Evolutionary conservation across 2,113 vertebrate genomes (phyloP).

Genomic region (Ailuropoda melanoleuca): DNA sequence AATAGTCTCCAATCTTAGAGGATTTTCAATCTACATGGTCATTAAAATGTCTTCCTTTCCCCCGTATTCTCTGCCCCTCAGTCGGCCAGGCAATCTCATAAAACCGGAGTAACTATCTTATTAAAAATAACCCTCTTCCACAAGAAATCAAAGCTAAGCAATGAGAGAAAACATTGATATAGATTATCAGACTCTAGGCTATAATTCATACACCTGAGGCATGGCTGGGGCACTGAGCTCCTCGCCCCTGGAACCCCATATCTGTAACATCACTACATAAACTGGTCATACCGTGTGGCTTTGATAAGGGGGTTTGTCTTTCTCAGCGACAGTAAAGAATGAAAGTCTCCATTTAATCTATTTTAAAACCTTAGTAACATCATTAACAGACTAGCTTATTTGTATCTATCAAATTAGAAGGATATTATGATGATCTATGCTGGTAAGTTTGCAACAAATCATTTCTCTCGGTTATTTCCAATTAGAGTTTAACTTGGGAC

Average conservation of each 20-base stretch:
- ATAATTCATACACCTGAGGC: not conserved
- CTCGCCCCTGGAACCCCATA: not conserved
- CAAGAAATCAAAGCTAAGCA: not conserved
- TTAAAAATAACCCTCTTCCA: not conserved
- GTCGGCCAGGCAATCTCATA: not conserved
- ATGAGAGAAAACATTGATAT: not conserved
- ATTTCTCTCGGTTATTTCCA: not conserved
- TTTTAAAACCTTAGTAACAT: not conserved
- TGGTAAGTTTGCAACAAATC: not conserved
- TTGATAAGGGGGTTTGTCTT: not conserved
- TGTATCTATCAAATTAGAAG: not conserved
- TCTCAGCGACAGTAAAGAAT: not conserved
- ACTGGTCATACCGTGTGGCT: not conserved
- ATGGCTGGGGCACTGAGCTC: not conserved
- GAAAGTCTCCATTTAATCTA: not conserved
- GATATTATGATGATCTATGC: not conserved
- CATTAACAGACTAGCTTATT: not conserved
- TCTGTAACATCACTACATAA: not conserved
- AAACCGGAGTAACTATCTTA: not conserved
- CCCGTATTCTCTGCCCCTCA: not conserved
- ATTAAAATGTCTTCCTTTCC: slow-evolving; percentile 7
- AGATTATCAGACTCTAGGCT: not conserved
- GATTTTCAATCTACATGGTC: not conserved
- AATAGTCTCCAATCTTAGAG: not conserved
- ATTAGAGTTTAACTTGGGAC: not conserved